phyloP scores from a whole-genome alignment of 1,140 invertebrate genomes.

The Caligus rogercresseyi region DNA sequence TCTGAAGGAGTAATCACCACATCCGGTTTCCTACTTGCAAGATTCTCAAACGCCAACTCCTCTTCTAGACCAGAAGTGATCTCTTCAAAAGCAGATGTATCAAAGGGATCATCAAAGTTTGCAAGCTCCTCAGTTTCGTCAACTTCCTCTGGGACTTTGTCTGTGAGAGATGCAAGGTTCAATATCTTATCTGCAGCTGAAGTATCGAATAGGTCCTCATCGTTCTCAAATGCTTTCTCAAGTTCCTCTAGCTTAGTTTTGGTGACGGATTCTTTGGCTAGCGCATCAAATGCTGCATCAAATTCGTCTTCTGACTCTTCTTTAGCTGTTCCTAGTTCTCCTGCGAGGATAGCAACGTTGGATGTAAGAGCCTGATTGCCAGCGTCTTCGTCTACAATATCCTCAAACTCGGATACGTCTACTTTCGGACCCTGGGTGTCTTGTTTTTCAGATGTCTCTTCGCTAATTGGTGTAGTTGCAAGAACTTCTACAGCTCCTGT shows the following conservation, averaged over 20 bases:
- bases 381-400: neutral
- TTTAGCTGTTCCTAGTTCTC: constrained; percentile 7
- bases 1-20: neutral
- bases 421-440: neutral
- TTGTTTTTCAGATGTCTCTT: neutral
- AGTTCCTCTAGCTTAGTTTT: constrained; percentile 10
- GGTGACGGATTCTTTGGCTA: constrained; percentile 17
- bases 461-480: constrained; percentile 1
- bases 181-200: constrained; percentile 12
- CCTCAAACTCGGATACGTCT: constrained; percentile 17
- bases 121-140: constrained; percentile 7
- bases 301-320: constrained; percentile 17
- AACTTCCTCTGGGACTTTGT: neutral
- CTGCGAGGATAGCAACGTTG: constrained; percentile 18
- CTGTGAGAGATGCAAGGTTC: constrained; percentile 15
- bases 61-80: constrained; percentile 14
- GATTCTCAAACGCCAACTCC: constrained; percentile 15
- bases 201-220: constrained; percentile 18
- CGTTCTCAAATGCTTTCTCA: constrained; percentile 14
- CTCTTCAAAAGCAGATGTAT: constrained; percentile 15
- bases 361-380: constrained; percentile 1
- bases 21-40: constrained; percentile 8
- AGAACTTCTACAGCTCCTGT: constrained; percentile 2
- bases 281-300: constrained; percentile 20
- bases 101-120: constrained; percentile 16